Percentiles rank a stretch among this genome's conserved stretches.
These are phyloP conservation scores for Microctonus brassicae DNA, from an alignment of 2,888 invertebrate species.

Conservation along the genomic window DNA sequence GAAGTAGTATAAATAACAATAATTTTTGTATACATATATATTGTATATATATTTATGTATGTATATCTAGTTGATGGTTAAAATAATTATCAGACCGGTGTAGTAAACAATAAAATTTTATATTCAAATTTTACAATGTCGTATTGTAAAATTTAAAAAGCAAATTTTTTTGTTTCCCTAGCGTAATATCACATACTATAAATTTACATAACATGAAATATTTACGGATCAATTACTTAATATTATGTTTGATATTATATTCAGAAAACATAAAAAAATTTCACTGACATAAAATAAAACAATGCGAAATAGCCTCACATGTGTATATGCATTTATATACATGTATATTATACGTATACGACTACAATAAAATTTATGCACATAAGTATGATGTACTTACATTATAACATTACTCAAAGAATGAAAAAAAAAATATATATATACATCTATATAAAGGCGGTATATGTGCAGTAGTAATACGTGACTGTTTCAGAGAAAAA, in stretches of 20 bases:
- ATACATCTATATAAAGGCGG: not conserved
- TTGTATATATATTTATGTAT: no score
- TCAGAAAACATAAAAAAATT: not conserved
- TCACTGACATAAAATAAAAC: not conserved
- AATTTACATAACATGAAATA: not conserved
- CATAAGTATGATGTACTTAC: constrained; percentile 5
- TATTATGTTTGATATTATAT: not conserved
- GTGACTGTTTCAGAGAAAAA: constrained; percentile 3
- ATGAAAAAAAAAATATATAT: not conserved
- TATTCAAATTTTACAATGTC: no score
- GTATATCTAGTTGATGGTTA: no score
- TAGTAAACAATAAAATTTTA: no score
- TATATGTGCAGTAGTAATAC: not conserved
- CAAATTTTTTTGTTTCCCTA: not conserved
- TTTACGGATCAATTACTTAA: not conserved
- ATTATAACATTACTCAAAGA: not conserved
- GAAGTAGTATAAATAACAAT: no score
- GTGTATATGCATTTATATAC: no score
- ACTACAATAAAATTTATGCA: not conserved
- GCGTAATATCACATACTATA: not conserved
- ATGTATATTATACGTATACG: not conserved
- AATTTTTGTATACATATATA: no score
- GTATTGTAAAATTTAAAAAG: not conserved
- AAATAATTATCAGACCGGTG: no score
- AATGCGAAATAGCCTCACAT: not conserved